These are phyloP conservation scores for Chaetophractus vellerosus DNA, from an alignment of 2,797 vertebrate genomes.

Conservation along the genomic window DNA sequence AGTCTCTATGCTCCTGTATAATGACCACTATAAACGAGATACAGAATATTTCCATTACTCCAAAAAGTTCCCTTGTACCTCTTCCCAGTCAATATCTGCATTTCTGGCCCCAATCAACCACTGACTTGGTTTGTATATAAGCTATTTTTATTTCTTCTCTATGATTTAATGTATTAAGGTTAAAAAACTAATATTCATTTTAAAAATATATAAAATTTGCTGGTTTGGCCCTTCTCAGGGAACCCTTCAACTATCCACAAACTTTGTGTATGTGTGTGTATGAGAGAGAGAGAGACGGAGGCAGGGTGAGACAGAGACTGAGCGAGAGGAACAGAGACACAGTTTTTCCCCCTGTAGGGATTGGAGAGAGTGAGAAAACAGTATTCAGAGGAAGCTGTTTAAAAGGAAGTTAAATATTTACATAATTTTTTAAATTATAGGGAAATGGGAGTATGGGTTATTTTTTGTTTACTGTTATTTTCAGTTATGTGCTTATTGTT, in stretches of 20 bases:
- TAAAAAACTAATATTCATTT: neutral
- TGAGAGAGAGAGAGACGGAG: neutral
- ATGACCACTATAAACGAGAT: neutral
- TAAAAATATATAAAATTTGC: neutral
- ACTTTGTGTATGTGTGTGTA: neutral
- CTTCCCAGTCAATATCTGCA: neutral
- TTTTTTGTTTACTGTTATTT: constrained; percentile 22
- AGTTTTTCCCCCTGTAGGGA: neutral
- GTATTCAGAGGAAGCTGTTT: neutral
- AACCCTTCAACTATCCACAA: neutral
- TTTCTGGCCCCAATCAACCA: neutral
- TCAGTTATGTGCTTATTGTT: neutral
- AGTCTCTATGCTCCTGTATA: neutral
- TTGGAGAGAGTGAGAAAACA: neutral
- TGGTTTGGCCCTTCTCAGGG: neutral
- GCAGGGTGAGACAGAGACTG: too few species aligned
- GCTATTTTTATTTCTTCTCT: neutral
- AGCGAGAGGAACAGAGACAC: too few species aligned
- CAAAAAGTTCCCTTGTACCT: neutral
- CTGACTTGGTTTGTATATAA: neutral
- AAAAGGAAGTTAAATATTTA: constrained; percentile 27
- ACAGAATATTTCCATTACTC: neutral
- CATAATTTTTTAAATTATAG: neutral
- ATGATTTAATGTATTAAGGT: neutral
- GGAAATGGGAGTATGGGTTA: neutral